phyloP scores from a whole-genome alignment of 2,113 vertebrate species.

The Progne subis region DNA sequence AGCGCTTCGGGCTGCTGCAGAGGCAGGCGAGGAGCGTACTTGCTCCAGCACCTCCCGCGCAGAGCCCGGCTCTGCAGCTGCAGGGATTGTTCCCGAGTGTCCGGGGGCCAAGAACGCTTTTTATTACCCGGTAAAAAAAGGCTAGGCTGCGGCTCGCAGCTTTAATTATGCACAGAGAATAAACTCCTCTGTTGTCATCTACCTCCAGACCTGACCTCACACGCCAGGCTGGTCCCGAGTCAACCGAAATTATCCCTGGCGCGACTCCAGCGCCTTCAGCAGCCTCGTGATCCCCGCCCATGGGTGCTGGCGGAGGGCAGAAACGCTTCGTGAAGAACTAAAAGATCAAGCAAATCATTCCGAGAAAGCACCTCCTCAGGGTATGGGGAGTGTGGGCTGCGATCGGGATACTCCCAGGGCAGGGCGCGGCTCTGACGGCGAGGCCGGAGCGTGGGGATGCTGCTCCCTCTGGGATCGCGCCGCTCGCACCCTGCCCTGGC shows the following conservation, averaged over 20 bases:
- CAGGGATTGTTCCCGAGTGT: neutral
- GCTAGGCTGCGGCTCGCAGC: neutral
- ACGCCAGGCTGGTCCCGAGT: neutral
- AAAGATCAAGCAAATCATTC: neutral
- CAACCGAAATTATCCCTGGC: neutral
- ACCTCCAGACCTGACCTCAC: constrained; percentile 2
- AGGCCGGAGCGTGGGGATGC: fast-evolving
- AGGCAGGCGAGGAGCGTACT: neutral
- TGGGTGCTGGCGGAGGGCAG: neutral
- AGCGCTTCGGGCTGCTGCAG: neutral
- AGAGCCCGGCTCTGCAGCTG: constrained; percentile 19
- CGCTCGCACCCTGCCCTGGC: fast-evolving
- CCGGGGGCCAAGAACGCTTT: neutral
- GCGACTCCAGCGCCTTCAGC: neutral
- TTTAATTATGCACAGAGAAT: neutral
- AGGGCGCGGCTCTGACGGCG: neutral
- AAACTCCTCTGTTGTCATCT: neutral
- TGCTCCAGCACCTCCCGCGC: constrained; percentile 1
- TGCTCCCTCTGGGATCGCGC: neutral
- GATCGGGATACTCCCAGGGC: fast-evolving
- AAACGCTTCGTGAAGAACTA: neutral
- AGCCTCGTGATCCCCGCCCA: neutral
- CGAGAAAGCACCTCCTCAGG: neutral
- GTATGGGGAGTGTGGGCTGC: neutral
- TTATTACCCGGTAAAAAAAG: neutral